A percentile compares a stretch with the other conserved stretches of the same genome.
phyloP scores from a whole-genome alignment of 1,140 invertebrate species.

The Heliconius melpomene region DNA sequence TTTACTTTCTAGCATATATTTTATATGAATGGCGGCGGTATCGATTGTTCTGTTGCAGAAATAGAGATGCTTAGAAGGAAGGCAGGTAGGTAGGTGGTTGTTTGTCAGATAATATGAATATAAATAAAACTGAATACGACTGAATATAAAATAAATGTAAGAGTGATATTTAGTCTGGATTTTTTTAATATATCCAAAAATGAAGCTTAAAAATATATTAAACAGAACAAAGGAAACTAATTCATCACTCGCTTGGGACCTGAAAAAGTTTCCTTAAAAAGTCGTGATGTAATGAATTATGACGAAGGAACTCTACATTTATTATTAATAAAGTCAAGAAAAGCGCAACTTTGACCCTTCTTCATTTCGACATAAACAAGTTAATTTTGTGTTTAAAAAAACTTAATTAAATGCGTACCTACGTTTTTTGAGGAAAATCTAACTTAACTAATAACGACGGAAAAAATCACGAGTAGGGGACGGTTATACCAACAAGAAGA shows the following conservation, averaged over 20 bases:
- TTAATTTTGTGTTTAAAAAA: background rate
- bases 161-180: background rate
- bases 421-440: background rate
- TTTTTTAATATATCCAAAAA: background rate
- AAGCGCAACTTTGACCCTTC: background rate
- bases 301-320: background rate
- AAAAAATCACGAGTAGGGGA: slow-evolving; percentile 5
- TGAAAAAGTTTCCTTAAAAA: background rate
- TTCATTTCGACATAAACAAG: background rate
- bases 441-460: slow-evolving; percentile 7
- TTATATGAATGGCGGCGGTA: slow-evolving; percentile 37
- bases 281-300: background rate
- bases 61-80: background rate
- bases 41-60: slow-evolving; percentile 35
- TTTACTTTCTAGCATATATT: slow-evolving; percentile 51
- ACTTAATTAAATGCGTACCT: background rate
- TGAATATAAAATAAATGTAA: background rate
- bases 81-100: no score
- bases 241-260: background rate
- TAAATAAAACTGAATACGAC: no score
- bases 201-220: background rate
- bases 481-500: slow-evolving; percentile 28
- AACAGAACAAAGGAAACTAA: background rate
- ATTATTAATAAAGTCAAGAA: slow-evolving; percentile 9
- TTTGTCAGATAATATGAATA: no score